These are phyloP conservation scores for Lerista edwardsae DNA, from an alignment of 2,797 vertebrate genomes.

Conservation along the genomic window DNA sequence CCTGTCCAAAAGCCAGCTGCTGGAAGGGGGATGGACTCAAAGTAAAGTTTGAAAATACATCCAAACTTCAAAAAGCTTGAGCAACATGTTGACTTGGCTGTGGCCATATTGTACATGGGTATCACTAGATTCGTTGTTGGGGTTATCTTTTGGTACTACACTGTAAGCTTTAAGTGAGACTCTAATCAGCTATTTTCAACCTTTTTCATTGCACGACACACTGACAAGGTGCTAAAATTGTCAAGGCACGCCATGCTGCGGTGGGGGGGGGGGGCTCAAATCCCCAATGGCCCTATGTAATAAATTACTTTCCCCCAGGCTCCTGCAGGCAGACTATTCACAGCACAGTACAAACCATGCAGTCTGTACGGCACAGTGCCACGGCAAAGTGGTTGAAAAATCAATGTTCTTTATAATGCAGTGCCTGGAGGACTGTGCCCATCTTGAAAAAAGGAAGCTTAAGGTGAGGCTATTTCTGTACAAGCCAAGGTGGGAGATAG, in stretches of 20 bases:
- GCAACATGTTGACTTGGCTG: background rate
- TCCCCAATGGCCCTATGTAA: too few relatives aligned
- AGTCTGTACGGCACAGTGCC: too few relatives aligned
- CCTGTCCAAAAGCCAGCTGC: background rate
- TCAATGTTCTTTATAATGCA: too few relatives aligned
- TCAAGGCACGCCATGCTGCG: too few relatives aligned
- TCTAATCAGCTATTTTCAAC: too few relatives aligned
- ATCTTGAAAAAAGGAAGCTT: background rate
- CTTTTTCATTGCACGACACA: too few relatives aligned
- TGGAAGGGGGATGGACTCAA: background rate
- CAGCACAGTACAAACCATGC: too few relatives aligned
- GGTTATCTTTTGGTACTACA: background rate
- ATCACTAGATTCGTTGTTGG: background rate
- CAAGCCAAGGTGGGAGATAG: background rate
- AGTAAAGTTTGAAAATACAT: background rate
- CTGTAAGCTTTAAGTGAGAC: background rate
- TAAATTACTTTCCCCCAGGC: too few relatives aligned
- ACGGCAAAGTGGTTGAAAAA: too few relatives aligned
- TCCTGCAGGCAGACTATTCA: too few relatives aligned
- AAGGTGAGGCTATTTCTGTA: background rate
- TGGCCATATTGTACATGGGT: background rate
- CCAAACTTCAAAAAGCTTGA: background rate
- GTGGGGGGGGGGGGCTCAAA: too few relatives aligned
- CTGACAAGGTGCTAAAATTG: too few relatives aligned
- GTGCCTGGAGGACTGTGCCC: background rate